Evolutionary conservation across 1,140 invertebrate genomes (phyloP).

Genomic region (Philopotamus ludificatus): DNA sequence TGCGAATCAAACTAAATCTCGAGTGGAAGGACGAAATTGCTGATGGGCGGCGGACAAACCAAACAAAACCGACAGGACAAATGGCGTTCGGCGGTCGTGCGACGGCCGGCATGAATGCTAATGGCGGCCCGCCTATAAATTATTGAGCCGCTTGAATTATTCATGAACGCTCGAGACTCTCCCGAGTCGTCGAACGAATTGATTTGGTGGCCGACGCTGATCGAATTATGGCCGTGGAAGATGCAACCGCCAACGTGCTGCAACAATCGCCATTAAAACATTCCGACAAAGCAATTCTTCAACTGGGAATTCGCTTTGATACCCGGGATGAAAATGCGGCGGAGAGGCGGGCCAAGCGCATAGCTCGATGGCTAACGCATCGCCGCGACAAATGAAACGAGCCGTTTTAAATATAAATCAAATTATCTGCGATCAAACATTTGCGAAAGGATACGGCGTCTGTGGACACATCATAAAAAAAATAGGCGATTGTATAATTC

Average conservation of each 20-base stretch:
- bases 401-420: too few relatives aligned
- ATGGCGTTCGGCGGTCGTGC: constrained; percentile 20
- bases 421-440: too few relatives aligned
- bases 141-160: constrained; percentile 37
- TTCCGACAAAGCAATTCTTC: constrained; percentile 9
- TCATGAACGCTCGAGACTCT: constrained; percentile 27
- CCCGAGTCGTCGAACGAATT: constrained; percentile 31
- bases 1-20: not conserved
- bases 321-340: too few relatives aligned
- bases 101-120: constrained; percentile 38
- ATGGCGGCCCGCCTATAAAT: constrained; percentile 37
- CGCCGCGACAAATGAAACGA: too few relatives aligned
- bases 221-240: constrained; percentile 26
- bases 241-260: not conserved
- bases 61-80: constrained; percentile 37
- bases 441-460: too few relatives aligned
- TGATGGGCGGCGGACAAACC: constrained; percentile 15
- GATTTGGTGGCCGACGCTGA: constrained; percentile 29
- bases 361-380: too few relatives aligned
- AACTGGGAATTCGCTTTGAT: too few relatives aligned
- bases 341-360: too few relatives aligned
- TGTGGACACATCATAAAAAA: too few relatives aligned
- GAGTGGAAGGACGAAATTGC: not conserved
- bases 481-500: too few relatives aligned
- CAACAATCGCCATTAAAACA: constrained; percentile 2